phyloP scores from a whole-genome alignment of 2,797 vertebrate species.

The Sitta carolinensis region DNA sequence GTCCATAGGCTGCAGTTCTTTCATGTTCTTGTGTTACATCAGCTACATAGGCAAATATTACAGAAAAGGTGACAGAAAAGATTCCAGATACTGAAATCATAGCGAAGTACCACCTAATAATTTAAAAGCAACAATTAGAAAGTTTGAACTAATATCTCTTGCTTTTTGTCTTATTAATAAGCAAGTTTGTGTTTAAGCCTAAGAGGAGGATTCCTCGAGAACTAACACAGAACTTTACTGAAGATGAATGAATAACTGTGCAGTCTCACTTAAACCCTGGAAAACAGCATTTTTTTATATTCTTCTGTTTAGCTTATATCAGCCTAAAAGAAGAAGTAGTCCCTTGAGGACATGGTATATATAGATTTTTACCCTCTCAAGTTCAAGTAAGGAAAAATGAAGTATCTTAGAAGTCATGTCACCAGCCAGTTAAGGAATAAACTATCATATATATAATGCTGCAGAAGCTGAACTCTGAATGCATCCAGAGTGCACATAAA shows the following conservation, averaged over 20 bases:
- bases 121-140: slow-evolving; percentile 49
- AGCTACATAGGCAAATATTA: slow-evolving; percentile 95
- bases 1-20: slow-evolving; percentile 91
- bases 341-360: neutral
- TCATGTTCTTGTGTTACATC: slow-evolving; percentile 90
- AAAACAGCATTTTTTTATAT: neutral
- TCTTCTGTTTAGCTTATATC: neutral
- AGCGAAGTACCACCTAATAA: slow-evolving; percentile 93
- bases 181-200: neutral
- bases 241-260: neutral
- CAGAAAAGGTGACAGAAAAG: slow-evolving; percentile 96
- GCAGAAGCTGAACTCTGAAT: neutral
- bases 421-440: neutral
- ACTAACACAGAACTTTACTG: neutral
- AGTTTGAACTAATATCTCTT: neutral
- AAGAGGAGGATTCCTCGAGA: neutral
- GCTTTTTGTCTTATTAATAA: neutral
- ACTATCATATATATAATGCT: neutral
- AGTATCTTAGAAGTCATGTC: neutral
- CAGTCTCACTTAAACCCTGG: neutral
- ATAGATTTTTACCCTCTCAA: neutral
- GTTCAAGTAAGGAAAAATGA: neutral
- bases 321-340: neutral
- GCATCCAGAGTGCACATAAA: neutral
- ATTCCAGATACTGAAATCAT: slow-evolving; percentile 94